Evolutionary conservation across 1,140 invertebrate species (phyloP).

Genomic region (Musca vetustissima): DNA sequence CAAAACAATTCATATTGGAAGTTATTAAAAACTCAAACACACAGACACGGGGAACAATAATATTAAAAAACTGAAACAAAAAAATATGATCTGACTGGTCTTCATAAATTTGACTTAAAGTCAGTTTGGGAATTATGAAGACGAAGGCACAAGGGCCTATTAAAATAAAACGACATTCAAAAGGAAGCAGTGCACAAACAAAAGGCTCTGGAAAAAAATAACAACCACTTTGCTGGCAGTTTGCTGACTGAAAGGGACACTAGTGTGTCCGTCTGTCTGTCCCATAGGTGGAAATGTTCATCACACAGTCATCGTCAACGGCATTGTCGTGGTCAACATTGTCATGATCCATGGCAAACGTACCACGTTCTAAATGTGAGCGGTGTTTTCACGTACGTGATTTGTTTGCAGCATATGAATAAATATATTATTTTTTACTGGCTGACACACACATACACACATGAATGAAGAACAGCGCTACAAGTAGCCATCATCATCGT

Average conservation of each 20-base stretch:
- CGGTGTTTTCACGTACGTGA: constrained; percentile 23
- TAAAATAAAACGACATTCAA: too few relatives aligned
- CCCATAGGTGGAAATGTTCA: too few relatives aligned
- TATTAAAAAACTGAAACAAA: background rate
- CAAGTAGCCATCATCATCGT: background rate
- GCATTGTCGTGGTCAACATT: too few relatives aligned
- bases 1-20: constrained; percentile 1
- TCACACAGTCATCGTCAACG: too few relatives aligned
- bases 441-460: background rate
- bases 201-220: too few relatives aligned
- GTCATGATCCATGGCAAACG: too few relatives aligned
- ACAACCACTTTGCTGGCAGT: too few relatives aligned
- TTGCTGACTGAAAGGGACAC: too few relatives aligned
- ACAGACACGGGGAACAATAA: background rate
- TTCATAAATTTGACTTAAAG: constrained; percentile 22
- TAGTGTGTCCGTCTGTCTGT: too few relatives aligned
- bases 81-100: constrained; percentile 5
- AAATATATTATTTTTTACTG: background rate
- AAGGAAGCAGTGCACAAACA: too few relatives aligned
- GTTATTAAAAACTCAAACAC: constrained; percentile 1
- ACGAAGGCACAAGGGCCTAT: too few relatives aligned
- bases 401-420: constrained; percentile 15
- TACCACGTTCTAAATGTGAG: constrained; percentile 24
- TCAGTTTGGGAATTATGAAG: background rate
- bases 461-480: background rate